Conservation (phyloP, 2,113 vertebrate species). For the Dendrocopos noguchii region DNA sequence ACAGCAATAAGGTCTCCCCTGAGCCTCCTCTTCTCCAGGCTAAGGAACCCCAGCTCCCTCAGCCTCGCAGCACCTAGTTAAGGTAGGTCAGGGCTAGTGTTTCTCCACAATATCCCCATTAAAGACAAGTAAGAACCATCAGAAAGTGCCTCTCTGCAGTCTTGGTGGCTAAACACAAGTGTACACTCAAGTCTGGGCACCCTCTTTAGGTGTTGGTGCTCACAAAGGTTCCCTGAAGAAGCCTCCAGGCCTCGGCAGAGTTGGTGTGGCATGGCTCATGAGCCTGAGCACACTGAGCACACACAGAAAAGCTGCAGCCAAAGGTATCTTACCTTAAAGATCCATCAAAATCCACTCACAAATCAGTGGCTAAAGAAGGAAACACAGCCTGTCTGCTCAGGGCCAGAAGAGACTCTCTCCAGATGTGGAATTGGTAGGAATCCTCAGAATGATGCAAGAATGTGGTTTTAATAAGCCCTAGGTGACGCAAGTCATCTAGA, state of each 20-base stretch:
- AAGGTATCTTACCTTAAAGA: not conserved
- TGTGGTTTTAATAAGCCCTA: not conserved
- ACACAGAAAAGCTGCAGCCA: not conserved
- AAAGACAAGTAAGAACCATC: not conserved
- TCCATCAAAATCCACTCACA: not conserved
- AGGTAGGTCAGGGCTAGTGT: not conserved
- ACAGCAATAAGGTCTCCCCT: too few relatives aligned
- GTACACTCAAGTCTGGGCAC: not conserved
- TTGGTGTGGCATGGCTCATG: not conserved
- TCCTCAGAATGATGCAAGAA: not conserved
- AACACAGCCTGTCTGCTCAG: not conserved
- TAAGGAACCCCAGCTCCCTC: not conserved
- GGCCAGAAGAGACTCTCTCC: not conserved
- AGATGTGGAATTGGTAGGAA: not conserved
- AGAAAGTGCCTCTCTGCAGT: rapidly evolving
- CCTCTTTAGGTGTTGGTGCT: not conserved
- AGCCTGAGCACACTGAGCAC: not conserved
- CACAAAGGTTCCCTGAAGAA: not conserved
- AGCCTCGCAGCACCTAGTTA: not conserved
- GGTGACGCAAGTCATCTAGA: not conserved
- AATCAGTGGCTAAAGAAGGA: rapidly evolving
- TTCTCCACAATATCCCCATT: not conserved
- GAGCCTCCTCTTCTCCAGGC: too few relatives aligned
- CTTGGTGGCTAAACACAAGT: not conserved
- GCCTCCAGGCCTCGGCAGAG: not conserved